Evolutionary conservation across 2,113 vertebrate genomes (phyloP).

Genomic region (Alosa alosa): DNA sequence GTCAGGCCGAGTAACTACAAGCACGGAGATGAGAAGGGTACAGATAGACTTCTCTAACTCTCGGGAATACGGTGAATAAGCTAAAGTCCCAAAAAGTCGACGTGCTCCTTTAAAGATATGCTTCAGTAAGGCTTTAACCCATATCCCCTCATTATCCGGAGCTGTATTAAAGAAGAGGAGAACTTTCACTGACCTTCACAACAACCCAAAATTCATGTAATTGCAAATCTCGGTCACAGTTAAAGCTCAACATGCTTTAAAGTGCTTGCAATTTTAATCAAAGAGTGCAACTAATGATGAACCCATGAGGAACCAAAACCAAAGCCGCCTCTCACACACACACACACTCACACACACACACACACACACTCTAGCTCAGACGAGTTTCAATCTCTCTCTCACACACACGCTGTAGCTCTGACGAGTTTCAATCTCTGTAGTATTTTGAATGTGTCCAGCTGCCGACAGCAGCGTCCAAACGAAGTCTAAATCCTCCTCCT

Average conservation of each 20-base stretch:
- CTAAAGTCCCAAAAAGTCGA: too few species aligned
- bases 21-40: too few species aligned
- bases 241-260: background rate
- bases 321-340: background rate
- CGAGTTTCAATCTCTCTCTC: background rate
- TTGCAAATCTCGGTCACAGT: background rate
- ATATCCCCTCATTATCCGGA: background rate
- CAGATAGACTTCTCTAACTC: too few species aligned
- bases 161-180: background rate
- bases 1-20: too few species aligned
- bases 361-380: too few species aligned
- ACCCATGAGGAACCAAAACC: background rate
- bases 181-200: background rate
- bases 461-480: background rate
- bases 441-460: background rate
- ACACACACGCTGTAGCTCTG: background rate
- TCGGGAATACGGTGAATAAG: too few species aligned
- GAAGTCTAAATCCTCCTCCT: background rate
- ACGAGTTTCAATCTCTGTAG: background rate
- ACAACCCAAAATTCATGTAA: background rate
- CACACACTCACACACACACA: background rate
- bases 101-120: too few species aligned
- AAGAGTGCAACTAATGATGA: background rate
- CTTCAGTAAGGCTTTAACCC: background rate
- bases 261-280: background rate